These are phyloP conservation scores for Sturnus vulgaris DNA, from an alignment of 2,113 vertebrate genomes.

Conservation along the genomic window DNA sequence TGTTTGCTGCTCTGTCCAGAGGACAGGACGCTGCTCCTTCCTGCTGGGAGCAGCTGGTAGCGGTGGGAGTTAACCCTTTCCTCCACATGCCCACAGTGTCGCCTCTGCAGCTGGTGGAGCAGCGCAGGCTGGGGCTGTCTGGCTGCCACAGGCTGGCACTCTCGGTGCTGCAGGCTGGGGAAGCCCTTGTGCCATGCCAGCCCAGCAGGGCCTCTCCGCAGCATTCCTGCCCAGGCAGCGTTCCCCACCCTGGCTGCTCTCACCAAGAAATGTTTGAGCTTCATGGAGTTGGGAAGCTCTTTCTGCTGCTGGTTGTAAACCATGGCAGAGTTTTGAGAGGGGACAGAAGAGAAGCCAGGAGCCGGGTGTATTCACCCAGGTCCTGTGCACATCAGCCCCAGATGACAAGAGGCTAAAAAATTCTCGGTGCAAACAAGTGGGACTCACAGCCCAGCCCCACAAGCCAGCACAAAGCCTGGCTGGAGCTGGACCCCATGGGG, in stretches of 20 bases:
- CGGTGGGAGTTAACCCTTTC: background rate
- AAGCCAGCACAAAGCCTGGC: background rate
- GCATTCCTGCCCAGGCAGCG: background rate
- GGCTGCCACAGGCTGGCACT: background rate
- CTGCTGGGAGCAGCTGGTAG: background rate
- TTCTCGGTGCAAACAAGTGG: background rate
- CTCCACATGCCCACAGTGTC: fast-evolving
- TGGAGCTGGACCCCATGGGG: background rate
- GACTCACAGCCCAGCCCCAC: background rate
- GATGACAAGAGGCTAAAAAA: background rate
- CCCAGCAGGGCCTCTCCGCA: fast-evolving
- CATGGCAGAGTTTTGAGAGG: background rate
- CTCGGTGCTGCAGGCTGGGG: background rate
- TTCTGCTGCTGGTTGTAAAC: background rate
- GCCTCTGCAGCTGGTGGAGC: background rate
- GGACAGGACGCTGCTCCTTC: background rate
- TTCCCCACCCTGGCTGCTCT: background rate
- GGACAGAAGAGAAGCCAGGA: background rate
- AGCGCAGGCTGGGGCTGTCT: background rate
- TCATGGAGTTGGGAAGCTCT: background rate
- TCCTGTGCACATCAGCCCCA: background rate
- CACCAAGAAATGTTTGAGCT: background rate
- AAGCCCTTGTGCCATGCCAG: background rate
- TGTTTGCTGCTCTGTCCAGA: no score
- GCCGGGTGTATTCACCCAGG: background rate